Evolutionary conservation across 2,797 vertebrate genomes (phyloP), one percentile per base, ranked within the genome.

Genomic region (Malurus splendens): DNA sequence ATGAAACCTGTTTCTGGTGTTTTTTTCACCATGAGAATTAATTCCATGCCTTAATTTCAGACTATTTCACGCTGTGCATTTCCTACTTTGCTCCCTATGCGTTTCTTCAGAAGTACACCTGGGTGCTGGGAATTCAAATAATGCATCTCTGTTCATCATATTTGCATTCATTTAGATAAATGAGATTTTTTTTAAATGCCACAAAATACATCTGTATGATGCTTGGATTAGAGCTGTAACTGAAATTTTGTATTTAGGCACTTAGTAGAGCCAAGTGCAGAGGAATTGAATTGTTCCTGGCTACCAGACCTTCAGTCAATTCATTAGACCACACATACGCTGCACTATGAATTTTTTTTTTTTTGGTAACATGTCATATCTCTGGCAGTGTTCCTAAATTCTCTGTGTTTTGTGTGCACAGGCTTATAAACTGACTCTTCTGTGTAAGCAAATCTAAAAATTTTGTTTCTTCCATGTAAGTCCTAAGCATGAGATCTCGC

Each of bases 321-420:
- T 83, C 44, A 77, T 61, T 45, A 77, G 94, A 89, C 84, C 94
- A 93, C 93, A 91, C 88, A 89, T 84, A 77, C 5, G 17, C 42
- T 73, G 38, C 22, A 19, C 30, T 65, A 20, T 67, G 47, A 41
- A 28, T 62, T 59, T 70, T 47, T 18, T 67, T 72, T 74, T 41
- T 76, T 73, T 67, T 54, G 0, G 9, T 74, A 45, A 22, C 52
- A 25, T 81, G 85, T 92, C 82, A 56, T 79, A 81, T 92, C 79
- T 84, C 65, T 93, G 94, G 87, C 73, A 59, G 7, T 7, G 30
- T 73, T 95, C 81, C 82, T 88, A 78, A 93, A 57, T 56, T 48
- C 42, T 66, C 14, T 50, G 1, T 73, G 32, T 85, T 82, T 90
- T 92, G 76, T 12, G 0, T 74, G 70, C n/a, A 41, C 1, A 13